These are phyloP conservation scores for Xenentodon cancila DNA, from an alignment of 2,797 vertebrate genomes.

Conservation along the genomic window DNA sequence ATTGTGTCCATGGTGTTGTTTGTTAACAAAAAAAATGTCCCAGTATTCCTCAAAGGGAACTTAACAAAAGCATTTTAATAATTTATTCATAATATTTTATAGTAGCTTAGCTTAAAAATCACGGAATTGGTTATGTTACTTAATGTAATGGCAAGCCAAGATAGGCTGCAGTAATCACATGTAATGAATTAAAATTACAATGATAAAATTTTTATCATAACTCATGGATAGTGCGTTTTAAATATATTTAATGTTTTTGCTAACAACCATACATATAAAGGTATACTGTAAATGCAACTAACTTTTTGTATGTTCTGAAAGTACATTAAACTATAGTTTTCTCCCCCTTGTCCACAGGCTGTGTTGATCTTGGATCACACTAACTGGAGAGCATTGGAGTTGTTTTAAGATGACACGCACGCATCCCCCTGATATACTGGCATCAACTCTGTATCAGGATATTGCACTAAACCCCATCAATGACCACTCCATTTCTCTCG, in stretches of 20 bases:
- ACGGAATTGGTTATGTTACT: neutral
- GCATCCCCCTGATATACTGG: slow-evolving; percentile 94
- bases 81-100: slow-evolving; percentile 15
- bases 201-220: neutral
- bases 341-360: slow-evolving; percentile 68
- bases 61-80: slow-evolving; percentile 5
- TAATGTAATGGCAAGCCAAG: neutral
- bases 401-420: slow-evolving; percentile 97
- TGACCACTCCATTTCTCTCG: slow-evolving; percentile 72
- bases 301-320: too few relatives aligned
- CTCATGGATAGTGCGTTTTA: too few relatives aligned
- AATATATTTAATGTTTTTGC: too few relatives aligned
- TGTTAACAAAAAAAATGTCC: neutral
- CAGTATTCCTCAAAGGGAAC: slow-evolving; percentile 8
- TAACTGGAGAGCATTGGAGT: slow-evolving; percentile 80
- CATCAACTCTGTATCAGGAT: slow-evolving; percentile 93
- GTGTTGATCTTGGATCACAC: slow-evolving; percentile 79
- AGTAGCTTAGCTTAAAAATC: neutral
- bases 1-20: slow-evolving; percentile 28
- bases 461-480: slow-evolving; percentile 85
- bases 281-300: too few relatives aligned
- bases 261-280: too few relatives aligned
- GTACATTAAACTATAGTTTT: slow-evolving; percentile 10
- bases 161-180: neutral
- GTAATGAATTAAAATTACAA: neutral